Evolutionary conservation across 2,888 invertebrate genomes (phyloP).

Genomic region (Apomyelois bistriatella): DNA sequence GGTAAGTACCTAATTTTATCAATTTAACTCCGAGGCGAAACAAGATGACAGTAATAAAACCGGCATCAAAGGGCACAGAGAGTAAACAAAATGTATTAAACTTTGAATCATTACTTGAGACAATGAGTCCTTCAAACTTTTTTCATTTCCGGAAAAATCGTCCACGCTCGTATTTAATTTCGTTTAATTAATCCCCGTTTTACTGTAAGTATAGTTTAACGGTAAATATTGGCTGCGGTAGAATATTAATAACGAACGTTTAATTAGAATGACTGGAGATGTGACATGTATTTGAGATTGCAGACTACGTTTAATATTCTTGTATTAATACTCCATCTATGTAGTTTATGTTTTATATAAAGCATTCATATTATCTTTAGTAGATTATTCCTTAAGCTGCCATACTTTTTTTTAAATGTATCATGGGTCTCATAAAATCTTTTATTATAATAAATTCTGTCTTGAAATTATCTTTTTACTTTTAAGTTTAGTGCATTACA

Average conservation of each 20-base stretch:
- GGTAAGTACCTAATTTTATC: neutral
- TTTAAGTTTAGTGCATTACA: too few species aligned
- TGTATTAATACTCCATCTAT: neutral
- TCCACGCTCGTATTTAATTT: neutral
- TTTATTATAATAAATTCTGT: too few species aligned
- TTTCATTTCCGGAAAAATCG: conserved; percentile 6
- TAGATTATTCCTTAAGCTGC: too few species aligned
- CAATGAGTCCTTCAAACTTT: conserved; percentile 8
- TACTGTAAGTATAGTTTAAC: neutral
- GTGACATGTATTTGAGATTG: neutral
- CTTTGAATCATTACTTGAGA: conserved; percentile 3
- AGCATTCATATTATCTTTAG: too few species aligned
- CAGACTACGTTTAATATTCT: neutral
- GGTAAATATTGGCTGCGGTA: neutral
- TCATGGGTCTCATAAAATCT: too few species aligned
- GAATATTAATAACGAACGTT: neutral
- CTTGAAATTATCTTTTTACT: too few species aligned
- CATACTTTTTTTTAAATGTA: too few species aligned
- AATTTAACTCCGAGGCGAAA: neutral
- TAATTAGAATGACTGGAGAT: neutral
- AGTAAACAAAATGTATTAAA: conserved; percentile 7
- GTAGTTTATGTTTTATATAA: neutral
- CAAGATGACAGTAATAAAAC: conserved; percentile 3
- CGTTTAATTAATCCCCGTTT: neutral
- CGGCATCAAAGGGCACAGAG: conserved; percentile 3